Conservation (phyloP, 2,113 vertebrate species). For the Hippopotamus amphibius region DNA sequence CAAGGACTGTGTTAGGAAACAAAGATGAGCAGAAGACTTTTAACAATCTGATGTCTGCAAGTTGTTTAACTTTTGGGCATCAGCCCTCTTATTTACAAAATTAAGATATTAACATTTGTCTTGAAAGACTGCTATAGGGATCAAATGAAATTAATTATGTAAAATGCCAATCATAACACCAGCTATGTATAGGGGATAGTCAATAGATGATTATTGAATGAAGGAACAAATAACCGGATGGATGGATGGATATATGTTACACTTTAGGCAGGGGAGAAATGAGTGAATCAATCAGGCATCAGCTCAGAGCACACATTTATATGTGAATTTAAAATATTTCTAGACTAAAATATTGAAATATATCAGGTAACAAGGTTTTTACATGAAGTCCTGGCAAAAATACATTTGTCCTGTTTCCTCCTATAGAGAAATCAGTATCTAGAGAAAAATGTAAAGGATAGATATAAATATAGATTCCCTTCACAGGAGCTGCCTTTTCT, state of each 20-base stretch:
- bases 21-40: neutral
- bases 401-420: neutral
- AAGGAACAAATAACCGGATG: neutral
- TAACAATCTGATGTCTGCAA: neutral
- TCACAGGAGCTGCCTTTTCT: slow-evolving; percentile 1
- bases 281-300: neutral
- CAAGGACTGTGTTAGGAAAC: neutral
- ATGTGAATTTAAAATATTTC: slow-evolving; percentile 21
- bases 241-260: neutral
- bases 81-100: neutral
- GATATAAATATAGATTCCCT: neutral
- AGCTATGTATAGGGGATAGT: neutral
- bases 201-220: neutral
- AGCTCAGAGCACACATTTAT: neutral
- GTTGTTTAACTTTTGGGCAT: neutral
- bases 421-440: neutral
- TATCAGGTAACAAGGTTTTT: neutral
- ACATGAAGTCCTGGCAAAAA: neutral
- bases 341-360: neutral
- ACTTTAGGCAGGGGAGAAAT: neutral
- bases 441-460: neutral
- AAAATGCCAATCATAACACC: neutral
- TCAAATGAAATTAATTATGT: slow-evolving; percentile 22
- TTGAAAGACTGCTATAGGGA: neutral
- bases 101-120: slow-evolving; percentile 45